These are phyloP conservation scores for Acanthococcus lagerstroemiae DNA, from an alignment of 2,888 invertebrate genomes.

Conservation along the genomic window DNA sequence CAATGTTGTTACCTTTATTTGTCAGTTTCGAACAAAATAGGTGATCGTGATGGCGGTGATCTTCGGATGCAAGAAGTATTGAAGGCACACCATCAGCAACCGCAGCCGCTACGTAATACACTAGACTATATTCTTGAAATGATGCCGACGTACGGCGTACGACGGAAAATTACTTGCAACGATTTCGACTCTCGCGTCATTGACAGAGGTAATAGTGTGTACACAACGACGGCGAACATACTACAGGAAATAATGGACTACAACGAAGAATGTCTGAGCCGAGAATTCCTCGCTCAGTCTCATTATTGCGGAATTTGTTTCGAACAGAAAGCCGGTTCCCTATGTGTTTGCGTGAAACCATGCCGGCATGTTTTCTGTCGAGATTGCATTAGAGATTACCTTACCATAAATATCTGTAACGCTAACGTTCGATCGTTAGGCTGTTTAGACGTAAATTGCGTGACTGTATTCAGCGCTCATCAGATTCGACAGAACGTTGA, in stretches of 20 bases:
- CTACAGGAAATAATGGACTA: conserved; percentile 3
- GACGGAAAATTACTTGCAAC: background rate
- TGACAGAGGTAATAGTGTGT: background rate
- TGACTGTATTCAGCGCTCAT: background rate
- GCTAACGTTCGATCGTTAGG: background rate
- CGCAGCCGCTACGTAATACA: too few relatives aligned
- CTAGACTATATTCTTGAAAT: background rate
- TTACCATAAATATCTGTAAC: conserved; percentile 8
- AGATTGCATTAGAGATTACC: conserved; percentile 8
- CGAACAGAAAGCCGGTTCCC: conserved; percentile 1
- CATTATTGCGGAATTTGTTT: conserved; percentile 7
- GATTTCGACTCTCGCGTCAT: conserved; percentile 3
- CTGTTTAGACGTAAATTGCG: conserved; percentile 4
- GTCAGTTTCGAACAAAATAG: background rate
- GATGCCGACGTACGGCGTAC: conserved; percentile 1
- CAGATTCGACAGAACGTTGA: conserved; percentile 10
- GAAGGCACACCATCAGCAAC: too few relatives aligned
- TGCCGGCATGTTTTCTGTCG: conserved; percentile 11
- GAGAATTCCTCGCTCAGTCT: background rate
- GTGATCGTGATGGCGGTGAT: background rate
- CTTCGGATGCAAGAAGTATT: background rate
- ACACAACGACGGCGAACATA: too few relatives aligned
- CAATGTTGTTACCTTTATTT: background rate
- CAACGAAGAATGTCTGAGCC: conserved; percentile 1
- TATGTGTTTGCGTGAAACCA: conserved; percentile 3